Evolutionary conservation across 2,888 invertebrate species (phyloP), one percentile per base, ranked within the genome.

Genomic region (Autographa gamma): DNA sequence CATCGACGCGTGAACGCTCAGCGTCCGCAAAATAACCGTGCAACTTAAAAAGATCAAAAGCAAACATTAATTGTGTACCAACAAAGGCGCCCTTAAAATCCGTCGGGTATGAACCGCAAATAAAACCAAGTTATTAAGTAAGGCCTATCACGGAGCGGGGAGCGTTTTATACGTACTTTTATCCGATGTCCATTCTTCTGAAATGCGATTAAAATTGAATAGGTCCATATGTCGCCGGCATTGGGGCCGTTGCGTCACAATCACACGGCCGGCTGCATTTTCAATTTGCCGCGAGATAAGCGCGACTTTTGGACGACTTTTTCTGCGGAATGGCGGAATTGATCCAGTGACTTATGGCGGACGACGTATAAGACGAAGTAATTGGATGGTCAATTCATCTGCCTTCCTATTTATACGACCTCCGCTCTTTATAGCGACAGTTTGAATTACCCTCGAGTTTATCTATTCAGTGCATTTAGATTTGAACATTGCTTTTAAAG

Each of bases 181-280:
- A 95, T 95, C 91, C 92, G 90, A 89, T 93, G 93, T 93, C 95
- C 93, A 95, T 95, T 95, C 94, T 95, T 94, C 94, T 93, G 93
- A 93, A 94, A 95, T 95, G 91, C 94, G 95, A 95, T 95, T 95
- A 95, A 95, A 95, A 95, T 94, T 95, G 95, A 94, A 95, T 95
- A 93, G 95, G 90, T 93, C 94, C 95, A 93, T 95, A 95, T 95
- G 95, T 93, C 94, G 92, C 87, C 86, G 88, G 90, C 93, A 93
- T 88, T 86, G 89, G 85, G 84, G 83, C 90, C 91, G 93, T 94
- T 94, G 94, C 94, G 94, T 93, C 92, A 94, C 95, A 95, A 95
- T 95, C 92, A 92, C 92, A 95, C 94, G 95, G 93, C 83, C 93
- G 91, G 89, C 88, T 95, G 95, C 93, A 92, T 94, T 95, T 95